Conservation (phyloP, 2,113 vertebrate species). For the Corythornis vintsioides region DNA sequence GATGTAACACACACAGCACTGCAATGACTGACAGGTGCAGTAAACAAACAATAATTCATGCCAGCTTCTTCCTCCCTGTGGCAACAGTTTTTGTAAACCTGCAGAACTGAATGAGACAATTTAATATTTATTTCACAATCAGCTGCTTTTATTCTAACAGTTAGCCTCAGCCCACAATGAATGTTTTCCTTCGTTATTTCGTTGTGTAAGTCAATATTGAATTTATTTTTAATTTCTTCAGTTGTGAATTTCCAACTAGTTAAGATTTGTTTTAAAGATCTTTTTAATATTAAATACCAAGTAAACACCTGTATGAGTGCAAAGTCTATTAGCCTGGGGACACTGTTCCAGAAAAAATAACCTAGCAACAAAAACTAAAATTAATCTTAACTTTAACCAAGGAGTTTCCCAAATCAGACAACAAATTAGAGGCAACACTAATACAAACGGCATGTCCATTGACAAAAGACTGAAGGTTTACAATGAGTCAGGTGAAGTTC, state of each 20-base stretch:
- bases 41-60: constrained; percentile 18
- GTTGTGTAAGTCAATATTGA: neutral
- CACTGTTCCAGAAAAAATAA: neutral
- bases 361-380: neutral
- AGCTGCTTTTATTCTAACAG: neutral
- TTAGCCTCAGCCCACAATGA: neutral
- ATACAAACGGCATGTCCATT: neutral
- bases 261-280: neutral
- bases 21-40: neutral
- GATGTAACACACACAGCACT: neutral
- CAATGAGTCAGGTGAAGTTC: neutral
- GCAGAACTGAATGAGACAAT: neutral
- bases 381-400: neutral
- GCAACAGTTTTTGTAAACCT: neutral
- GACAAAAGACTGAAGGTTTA: neutral
- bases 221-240: neutral
- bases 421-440: neutral
- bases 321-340: neutral
- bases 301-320: neutral
- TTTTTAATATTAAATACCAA: neutral
- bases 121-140: constrained; percentile 49
- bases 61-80: constrained; percentile 19
- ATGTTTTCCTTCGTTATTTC: neutral
- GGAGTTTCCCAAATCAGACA: neutral
- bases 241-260: neutral